Evolutionary conservation across 2,888 invertebrate species (phyloP), one percentile per base, ranked within the genome.

Genomic region (Drosophila barbarae): DNA sequence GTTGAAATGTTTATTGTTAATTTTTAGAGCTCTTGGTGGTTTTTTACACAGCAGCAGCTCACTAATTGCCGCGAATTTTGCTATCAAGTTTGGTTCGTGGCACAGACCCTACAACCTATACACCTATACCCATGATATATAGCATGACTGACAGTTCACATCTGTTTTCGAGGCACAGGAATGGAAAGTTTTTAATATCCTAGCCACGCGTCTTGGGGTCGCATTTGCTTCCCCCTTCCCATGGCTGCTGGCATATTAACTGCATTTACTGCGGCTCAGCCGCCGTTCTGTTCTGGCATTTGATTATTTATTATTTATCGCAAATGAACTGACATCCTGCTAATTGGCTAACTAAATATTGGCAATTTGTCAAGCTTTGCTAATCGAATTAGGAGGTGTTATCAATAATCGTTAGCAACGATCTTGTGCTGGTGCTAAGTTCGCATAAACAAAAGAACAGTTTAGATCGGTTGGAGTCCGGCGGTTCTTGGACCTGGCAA

Each of bases 371-470:
- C 49, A 44, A 50, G 39, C 44, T 18, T 44, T 69, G 76, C 65
- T 84, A 81, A 81, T 84, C 53, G 26, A 84, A 72, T 81, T 82
- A 82, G 78, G 50, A 39, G 39, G 38, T 56, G 64, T 44, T 63
- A 9, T 32, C 21, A 32, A 63, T 36, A 66, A 66, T 65, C 66
- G 66, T 38, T 61, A 47, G 32, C 41, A 60, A 66, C 49, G 47
- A 56, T 30, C 42, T 55, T 15, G 10, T 15, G 28, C 44, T 52
- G 34, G 52, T 74, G 69, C 56, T 69, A 71, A 69, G 32, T 23
- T 18, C 39, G 18, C 41, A 49, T 44, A 73, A 79, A 79, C 70
- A 76, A 74, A 68, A 46, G 66, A 73, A 21, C 38, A 32, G 52
- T 52, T 52, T 23, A 36, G 42, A 61, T 32, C 41, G 23, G 61